These are phyloP conservation scores for Brachyrhaphis roseni DNA, from an alignment of 2,797 vertebrate genomes.

Conservation along the genomic window DNA sequence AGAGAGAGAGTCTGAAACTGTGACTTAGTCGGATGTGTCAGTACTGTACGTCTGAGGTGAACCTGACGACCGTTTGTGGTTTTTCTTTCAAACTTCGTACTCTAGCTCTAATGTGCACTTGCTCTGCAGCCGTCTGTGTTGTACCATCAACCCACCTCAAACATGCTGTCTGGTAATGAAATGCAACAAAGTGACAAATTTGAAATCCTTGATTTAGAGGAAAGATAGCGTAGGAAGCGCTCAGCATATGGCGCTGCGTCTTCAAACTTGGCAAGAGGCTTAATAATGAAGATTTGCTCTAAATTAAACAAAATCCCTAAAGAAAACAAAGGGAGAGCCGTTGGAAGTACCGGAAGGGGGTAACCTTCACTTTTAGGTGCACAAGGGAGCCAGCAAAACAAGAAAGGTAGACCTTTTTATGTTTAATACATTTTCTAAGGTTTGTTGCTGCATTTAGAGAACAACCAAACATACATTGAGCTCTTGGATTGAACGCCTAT, in stretches of 20 bases:
- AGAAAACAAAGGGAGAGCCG: slow-evolving; percentile 57
- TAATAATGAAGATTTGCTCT: slow-evolving; percentile 64
- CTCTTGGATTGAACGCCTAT: slow-evolving; percentile 71
- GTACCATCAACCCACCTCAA: slow-evolving; percentile 37
- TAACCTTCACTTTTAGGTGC: slow-evolving; percentile 82
- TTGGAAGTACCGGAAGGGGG: slow-evolving; percentile 63
- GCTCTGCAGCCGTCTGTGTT: slow-evolving; percentile 13
- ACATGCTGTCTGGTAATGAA: slow-evolving; percentile 35
- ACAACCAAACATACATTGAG: slow-evolving; percentile 64
- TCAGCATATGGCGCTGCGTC: slow-evolving; percentile 61
- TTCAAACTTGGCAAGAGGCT: slow-evolving; percentile 71
- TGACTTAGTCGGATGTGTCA: slow-evolving; percentile 30
- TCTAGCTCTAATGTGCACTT: slow-evolving; percentile 19
- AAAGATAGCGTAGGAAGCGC: slow-evolving; percentile 41
- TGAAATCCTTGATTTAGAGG: slow-evolving; percentile 61
- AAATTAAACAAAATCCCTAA: slow-evolving; percentile 64
- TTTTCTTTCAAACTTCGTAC: slow-evolving; percentile 8
- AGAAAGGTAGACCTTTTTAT: slow-evolving; percentile 59
- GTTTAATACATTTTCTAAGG: slow-evolving; percentile 51
- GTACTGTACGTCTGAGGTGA: slow-evolving; percentile 21
- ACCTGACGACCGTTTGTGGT: slow-evolving; percentile 7
- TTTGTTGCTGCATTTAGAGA: slow-evolving; percentile 65
- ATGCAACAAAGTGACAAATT: slow-evolving; percentile 58
- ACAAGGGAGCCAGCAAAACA: slow-evolving; percentile 68
- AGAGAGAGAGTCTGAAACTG: slow-evolving; percentile 25